Evolutionary conservation across 1,140 invertebrate genomes (phyloP), one percentile per base, ranked within the genome.

Genomic region (Coenobita brevimanus): DNA sequence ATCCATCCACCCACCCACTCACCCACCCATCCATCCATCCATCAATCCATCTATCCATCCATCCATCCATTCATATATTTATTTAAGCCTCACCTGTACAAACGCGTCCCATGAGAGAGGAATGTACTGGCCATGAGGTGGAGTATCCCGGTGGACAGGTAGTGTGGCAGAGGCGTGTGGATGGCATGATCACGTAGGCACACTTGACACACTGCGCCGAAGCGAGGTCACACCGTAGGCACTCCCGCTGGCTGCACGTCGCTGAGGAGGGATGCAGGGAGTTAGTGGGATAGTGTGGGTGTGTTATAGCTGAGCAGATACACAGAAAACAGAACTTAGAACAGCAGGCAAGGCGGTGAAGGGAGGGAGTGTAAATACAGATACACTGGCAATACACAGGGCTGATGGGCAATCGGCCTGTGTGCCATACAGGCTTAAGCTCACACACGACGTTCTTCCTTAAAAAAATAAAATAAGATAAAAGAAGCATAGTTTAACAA

Each of bases 131-230:
- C 85, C 85, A 87, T n/a, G 76, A 50, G 15, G 76, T 87, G 60
- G 85, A 71, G 64, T 81, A 50, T 1, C 85, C 85, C 13, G 41
- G 41, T 10, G 85, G 85, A 24, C 85, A 87, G 41, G 85, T 62
- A 41, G 85, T 54, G 17, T 38, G 46, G 27, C 85, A 87, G 6
- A 30, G 27, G 3, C 85, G 75, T 3, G 85, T 57, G 64, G 75
- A 17, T 0, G 76, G 62, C 76, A 81, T 78, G 3, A 87, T 87
- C 30, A 87, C 85, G 67, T 87, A 87, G 24, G 80, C n/a, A 41
- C 85, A 87, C 76, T 87, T 87, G 76, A 87, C 85, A 43, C 85
- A 81, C 50, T 71, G 43, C 6, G 76, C 85, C 17, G 76, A 60
- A 21, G 79, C 60, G 6, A 87, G 85, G 85, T 81, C 85, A 21